phyloP scores from a whole-genome alignment of 1,140 invertebrate genomes.

The Zaprionus inermis region DNA sequence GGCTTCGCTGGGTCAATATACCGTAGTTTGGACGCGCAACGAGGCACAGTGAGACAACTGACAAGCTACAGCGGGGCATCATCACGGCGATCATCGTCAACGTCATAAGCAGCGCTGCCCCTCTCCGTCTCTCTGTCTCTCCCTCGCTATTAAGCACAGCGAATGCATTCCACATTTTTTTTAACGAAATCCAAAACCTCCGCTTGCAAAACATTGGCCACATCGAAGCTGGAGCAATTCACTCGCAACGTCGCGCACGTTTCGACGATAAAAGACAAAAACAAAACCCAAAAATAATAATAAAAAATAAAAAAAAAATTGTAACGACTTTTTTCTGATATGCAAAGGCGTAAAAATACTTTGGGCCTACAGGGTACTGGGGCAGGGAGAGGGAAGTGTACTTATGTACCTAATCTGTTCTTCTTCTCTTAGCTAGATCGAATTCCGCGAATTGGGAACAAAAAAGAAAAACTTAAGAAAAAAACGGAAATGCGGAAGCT shows the following conservation, averaged over 20 bases:
- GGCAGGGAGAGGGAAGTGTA: not conserved
- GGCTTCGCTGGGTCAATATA: conserved; percentile 42
- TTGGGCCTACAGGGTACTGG: not conserved
- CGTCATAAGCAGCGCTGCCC: conserved; percentile 16
- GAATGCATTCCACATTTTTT: conserved; percentile 37
- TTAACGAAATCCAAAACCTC: conserved; percentile 41
- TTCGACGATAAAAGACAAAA: conserved; percentile 39
- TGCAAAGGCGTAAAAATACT: conserved; percentile 22
- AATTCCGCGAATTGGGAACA: too few species aligned
- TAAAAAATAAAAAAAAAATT: conserved; percentile 1
- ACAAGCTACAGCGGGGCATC: conserved; percentile 15
- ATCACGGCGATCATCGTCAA: conserved; percentile 22
- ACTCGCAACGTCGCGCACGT: conserved; percentile 50
- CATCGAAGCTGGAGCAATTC: conserved; percentile 50
- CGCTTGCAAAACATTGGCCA: conserved; percentile 39
- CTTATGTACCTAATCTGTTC: not conserved
- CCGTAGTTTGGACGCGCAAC: conserved; percentile 17
- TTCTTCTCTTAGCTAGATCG: not conserved
- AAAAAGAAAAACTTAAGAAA: not conserved
- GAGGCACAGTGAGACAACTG: not conserved
- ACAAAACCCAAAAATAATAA: conserved; percentile 7
- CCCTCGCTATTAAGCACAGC: conserved; percentile 1
- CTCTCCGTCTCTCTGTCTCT: not conserved
- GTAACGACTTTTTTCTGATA: conserved; percentile 26
- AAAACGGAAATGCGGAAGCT: not conserved